Base-by-base conservation (phyloP, 1,140 invertebrate species). In the Pseudoatta argentina region DNA sequence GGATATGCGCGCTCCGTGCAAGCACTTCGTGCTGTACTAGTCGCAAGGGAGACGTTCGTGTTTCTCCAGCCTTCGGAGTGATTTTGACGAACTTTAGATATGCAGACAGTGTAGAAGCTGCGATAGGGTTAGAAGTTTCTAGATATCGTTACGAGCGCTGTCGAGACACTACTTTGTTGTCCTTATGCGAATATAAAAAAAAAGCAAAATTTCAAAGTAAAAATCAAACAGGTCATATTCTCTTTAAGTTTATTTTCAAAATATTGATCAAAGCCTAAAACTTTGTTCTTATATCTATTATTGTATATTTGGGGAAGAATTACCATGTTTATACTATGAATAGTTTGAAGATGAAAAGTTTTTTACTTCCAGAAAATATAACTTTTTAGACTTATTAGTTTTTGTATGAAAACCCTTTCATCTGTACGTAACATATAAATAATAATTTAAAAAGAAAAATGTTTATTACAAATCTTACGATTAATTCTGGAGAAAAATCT, bases 1-100 rank as follows among this genome's bases (percentile, higher is more conserved):
- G 63, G 88, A 86, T 88, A 86, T 75, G 64, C 78, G 66, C 72
- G 51, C 21, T 30, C 67, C 44, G 16, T 51, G 51, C 59, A 73
- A 57, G n/a, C 61, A 59, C 57, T 57, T 44, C 59, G 85, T 61
- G 64, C 73, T 55, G 7, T 30, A 39, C 53, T 30, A 27, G 27
- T 73, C 67, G 34, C 53, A 7, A 51, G 39, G 21, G 79, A 59
- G 69, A 82, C 34, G 24, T 72, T 48, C 24, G 55, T 39, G 51
- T 71, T 69, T 66, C 18, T 18, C 18, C 18, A 21, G 34, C 4
- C 30, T 66, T 10, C n/a, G 4, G 18, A 73, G 21, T 1, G 12
- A 81, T 81, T 71, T 81, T 39, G 48, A 71, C 30, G 14, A 81
- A 81, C 64, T 66, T 51, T 3, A 16, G 14, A 53, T 24, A 67